Percentiles rank a stretch among this genome's conserved stretches.
phyloP scores from a whole-genome alignment of 1,140 invertebrate genomes.

The Ceratosolen fusciceps region DNA sequence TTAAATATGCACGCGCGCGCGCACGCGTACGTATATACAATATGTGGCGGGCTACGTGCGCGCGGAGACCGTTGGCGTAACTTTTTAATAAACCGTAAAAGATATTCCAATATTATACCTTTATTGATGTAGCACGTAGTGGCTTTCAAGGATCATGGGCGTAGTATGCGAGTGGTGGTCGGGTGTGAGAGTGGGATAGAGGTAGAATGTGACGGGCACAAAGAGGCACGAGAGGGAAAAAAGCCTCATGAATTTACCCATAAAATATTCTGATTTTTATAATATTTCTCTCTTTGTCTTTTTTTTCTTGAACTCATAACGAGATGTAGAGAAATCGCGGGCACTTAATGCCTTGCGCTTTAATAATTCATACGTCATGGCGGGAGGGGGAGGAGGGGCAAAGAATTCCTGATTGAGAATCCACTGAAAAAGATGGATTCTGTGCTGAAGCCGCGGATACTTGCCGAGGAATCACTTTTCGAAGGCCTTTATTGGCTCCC shows the following conservation, averaged over 20 bases:
- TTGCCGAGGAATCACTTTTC: constrained; percentile 27
- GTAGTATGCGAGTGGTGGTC: constrained; percentile 11
- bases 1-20: too few relatives aligned
- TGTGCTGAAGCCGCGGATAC: background rate
- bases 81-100: constrained; percentile 30
- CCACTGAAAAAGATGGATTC: constrained; percentile 26
- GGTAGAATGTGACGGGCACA: too few relatives aligned
- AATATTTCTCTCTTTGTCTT: constrained; percentile 19
- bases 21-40: too few relatives aligned
- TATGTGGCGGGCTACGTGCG: too few relatives aligned
- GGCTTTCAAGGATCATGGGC: background rate
- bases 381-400: background rate
- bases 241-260: background rate
- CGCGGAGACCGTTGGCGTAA: too few relatives aligned
- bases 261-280: constrained; percentile 31
- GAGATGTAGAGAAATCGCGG: constrained; percentile 19
- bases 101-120: constrained; percentile 2
- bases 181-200: background rate
- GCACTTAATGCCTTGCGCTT: constrained; percentile 32
- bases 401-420: constrained; percentile 17
- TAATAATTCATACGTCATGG: constrained; percentile 28
- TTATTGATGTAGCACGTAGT: constrained; percentile 6
- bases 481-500: constrained; percentile 27
- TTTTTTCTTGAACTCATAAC: background rate
- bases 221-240: too few relatives aligned